Base-by-base conservation (phyloP, 2,888 invertebrate genomes). In the Calliphora vomitoria region DNA sequence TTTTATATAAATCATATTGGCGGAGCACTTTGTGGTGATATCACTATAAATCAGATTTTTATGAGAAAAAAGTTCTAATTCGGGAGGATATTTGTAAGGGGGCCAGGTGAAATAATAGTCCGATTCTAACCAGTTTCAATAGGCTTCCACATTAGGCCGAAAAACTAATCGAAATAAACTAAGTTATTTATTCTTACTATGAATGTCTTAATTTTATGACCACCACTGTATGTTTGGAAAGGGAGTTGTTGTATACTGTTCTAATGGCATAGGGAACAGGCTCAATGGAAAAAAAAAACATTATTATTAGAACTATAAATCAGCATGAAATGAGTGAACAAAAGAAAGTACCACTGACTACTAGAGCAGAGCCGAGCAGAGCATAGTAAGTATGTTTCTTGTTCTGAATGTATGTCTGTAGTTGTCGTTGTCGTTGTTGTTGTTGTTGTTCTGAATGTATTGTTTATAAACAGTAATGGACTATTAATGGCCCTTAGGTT, bases 291-390 rank as follows among this genome's bases (percentile, higher is more conserved):
- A 83, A 74, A 82, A 81, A 87, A 84, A 75, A 47, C 71, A 83
- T 92, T 91, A 92, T 92, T 92, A 92, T 91, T 92, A 92, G 92
- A 91, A 91, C 91, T 90, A 92, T 92, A 92, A 92, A 92, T 92
- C 92, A 92, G 92, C 92, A 91, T 92, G 91, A 92, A 92, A 92
- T 91, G 92, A 92, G 92, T 90, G 92, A 91, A 90, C 87, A 84
- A 84, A 89, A 83, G 85, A 85, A 85, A 76, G 66, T 79, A 72
- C 81, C 76, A 72, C 62, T 85, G 74, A 87, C 85, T 87, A 76
- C 35, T 62, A 38, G 38, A 75, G 47, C 72, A 25, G 35, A 35
- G 35, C 72, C n/a, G 35, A 35, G 5, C 35, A 35, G 41, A 79
- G 25, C 71, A 38, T 31, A 79, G 25, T 58, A 75, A 50, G 41